Evolutionary conservation across 2,888 invertebrate species (phyloP).

Genomic region (Spicauda simplicius): DNA sequence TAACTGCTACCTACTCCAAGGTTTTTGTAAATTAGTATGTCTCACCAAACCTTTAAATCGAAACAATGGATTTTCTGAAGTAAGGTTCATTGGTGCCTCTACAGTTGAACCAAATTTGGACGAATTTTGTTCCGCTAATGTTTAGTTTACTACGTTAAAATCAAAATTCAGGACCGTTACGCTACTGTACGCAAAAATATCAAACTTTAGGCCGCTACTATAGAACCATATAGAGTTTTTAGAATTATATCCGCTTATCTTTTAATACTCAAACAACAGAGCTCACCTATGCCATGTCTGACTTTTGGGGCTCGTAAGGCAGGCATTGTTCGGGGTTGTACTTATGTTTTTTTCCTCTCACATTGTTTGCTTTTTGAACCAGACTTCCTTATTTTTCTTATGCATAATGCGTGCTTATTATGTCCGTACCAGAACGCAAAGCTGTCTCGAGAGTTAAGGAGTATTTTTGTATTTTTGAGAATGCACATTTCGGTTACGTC

Average conservation of each 20-base stretch:
- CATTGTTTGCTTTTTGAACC: slow-evolving; percentile 34
- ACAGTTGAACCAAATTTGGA: no score
- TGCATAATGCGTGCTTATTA: slow-evolving; percentile 33
- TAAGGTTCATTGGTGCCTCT: no score
- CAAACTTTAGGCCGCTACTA: no score
- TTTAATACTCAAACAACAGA: slow-evolving; percentile 9
- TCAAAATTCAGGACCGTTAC: no score
- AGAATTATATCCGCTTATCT: slow-evolving; percentile 1
- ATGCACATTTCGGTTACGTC: slow-evolving; percentile 10
- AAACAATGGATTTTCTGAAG: no score
- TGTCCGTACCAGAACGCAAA: slow-evolving; percentile 29
- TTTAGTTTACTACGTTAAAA: no score
- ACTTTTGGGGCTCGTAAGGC: slow-evolving; percentile 25
- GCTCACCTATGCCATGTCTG: slow-evolving; percentile 19
- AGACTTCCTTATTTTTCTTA: slow-evolving; percentile 34
- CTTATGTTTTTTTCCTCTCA: slow-evolving; percentile 28
- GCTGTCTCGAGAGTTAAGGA: slow-evolving; percentile 13
- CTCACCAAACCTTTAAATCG: no score
- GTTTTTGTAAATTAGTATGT: no score
- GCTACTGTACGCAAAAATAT: no score
- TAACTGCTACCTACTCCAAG: no score
- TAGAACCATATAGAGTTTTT: no score
- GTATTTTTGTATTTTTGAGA: background rate
- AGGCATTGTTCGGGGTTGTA: slow-evolving; percentile 23
- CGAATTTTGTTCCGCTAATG: no score